phyloP scores from a whole-genome alignment of 2,888 invertebrate species.

The Nebria salina region DNA sequence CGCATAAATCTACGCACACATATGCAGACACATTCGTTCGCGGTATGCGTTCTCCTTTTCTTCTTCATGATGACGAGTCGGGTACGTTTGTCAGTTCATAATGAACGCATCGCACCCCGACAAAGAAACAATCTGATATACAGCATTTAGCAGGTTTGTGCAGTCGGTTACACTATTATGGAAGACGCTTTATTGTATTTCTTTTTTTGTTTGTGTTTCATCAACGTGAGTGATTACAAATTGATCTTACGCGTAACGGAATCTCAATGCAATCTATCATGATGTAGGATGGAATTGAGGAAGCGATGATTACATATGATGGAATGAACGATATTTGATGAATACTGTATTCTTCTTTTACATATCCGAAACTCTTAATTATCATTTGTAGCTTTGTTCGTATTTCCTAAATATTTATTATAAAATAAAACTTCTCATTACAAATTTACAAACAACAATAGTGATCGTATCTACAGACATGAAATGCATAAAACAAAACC shows the following conservation, averaged over 20 bases:
- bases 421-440: too few species aligned
- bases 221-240: neutral
- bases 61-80: neutral
- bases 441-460: too few species aligned
- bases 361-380: too few species aligned
- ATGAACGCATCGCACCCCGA: neutral
- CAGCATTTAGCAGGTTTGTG: neutral
- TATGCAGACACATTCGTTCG: neutral
- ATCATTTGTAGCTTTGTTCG: too few species aligned
- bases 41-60: neutral
- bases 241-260: neutral
- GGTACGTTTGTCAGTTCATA: neutral
- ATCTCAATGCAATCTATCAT: neutral
- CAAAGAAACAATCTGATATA: neutral
- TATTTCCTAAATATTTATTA: too few species aligned
- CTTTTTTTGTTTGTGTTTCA: neutral
- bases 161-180: neutral
- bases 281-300: neutral
- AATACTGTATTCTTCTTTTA: too few species aligned
- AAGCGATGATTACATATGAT: too few species aligned
- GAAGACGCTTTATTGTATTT: neutral
- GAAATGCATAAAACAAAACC: neutral
- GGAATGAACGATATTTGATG: too few species aligned
- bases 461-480: too few species aligned
- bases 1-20: constrained; percentile 31